Evolutionary conservation across 2,113 vertebrate genomes (phyloP).

Genomic region (Myrmecobius fasciatus): DNA sequence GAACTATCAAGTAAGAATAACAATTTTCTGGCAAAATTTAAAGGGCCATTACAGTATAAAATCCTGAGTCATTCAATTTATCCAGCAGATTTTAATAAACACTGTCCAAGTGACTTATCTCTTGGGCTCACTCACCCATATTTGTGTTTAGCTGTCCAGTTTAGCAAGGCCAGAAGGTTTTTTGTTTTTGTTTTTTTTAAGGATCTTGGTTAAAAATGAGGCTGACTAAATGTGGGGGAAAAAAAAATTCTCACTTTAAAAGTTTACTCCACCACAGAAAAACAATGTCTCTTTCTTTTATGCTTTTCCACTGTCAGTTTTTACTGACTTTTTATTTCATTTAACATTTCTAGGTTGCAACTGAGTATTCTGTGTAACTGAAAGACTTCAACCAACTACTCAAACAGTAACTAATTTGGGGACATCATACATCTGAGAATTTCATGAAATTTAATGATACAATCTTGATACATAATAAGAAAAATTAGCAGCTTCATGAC

Average conservation of each 20-base stretch:
- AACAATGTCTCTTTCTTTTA: conserved; percentile 5
- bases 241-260: conserved; percentile 9
- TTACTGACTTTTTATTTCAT: neutral
- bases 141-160: neutral
- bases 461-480: neutral
- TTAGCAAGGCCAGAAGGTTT: conserved; percentile 21
- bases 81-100: conserved; percentile 69
- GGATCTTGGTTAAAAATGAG: neutral
- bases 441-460: neutral
- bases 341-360: neutral
- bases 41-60: conserved; percentile 62
- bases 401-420: conserved; percentile 5
- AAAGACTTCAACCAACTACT: neutral
- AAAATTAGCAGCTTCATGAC: neutral
- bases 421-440: neutral
- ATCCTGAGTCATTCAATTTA: conserved; percentile 75
- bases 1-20: conserved; percentile 31
- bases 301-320: neutral
- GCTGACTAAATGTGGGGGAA: conserved; percentile 11
- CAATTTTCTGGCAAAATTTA: conserved; percentile 38
- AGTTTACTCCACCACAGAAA: neutral
- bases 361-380: neutral
- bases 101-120: conserved; percentile 35
- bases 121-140: conserved; percentile 28
- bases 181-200: too few species aligned